A percentile compares a stretch with the other conserved stretches of the same genome.
phyloP scores from a whole-genome alignment of 1,140 invertebrate species.

The Pachyrhynchus sulphureomaculatus region DNA sequence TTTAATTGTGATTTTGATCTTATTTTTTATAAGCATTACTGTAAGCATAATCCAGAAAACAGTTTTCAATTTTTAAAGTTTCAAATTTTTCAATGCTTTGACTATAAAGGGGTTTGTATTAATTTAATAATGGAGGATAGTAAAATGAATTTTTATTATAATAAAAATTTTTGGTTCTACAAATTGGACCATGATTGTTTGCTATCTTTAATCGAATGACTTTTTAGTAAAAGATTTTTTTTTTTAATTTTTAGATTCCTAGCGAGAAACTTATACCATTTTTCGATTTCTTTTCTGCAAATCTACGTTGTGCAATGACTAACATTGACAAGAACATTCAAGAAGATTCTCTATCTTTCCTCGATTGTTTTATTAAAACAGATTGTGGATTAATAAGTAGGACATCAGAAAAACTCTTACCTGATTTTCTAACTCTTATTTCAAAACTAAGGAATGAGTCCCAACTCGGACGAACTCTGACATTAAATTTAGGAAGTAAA shows the following conservation, averaged over 20 bases:
- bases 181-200: too few species aligned
- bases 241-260: conserved; percentile 42
- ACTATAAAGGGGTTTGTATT: too few species aligned
- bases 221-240: too few species aligned
- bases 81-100: too few species aligned
- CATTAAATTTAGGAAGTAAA: conserved; percentile 64
- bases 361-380: conserved; percentile 69
- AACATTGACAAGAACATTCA: conserved; percentile 78
- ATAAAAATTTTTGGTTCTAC: too few species aligned
- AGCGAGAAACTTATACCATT: conserved; percentile 62
- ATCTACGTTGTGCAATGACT: conserved; percentile 83
- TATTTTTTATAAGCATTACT: too few species aligned
- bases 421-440: conserved; percentile 79
- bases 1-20: too few species aligned
- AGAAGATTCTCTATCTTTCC: conserved; percentile 74
- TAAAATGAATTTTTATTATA: too few species aligned
- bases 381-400: conserved; percentile 62
- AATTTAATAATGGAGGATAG: too few species aligned
- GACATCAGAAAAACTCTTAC: conserved; percentile 68
- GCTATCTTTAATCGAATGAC: too few species aligned
- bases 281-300: conserved; percentile 71
- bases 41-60: too few species aligned
- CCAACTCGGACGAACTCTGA: conserved; percentile 62
- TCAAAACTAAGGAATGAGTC: conserved; percentile 65
- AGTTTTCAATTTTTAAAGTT: too few species aligned